Base-by-base conservation (phyloP, 2,888 invertebrate species). In the Drosophila glabriapex region DNA sequence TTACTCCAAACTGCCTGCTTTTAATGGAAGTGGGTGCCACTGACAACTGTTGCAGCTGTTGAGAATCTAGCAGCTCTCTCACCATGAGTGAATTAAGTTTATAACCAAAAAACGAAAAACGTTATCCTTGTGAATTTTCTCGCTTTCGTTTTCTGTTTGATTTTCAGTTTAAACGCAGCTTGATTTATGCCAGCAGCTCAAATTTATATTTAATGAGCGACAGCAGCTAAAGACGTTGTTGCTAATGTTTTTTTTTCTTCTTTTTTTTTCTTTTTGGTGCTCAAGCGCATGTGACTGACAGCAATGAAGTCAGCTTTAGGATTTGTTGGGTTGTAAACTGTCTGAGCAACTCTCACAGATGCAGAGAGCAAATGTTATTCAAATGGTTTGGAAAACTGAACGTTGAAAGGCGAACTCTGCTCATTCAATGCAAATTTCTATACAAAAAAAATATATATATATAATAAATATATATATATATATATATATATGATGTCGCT, bases 181-280 rank as follows among this genome's bases (percentile, higher is more conserved):
- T 81, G 74, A 83, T 83, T 87, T 82, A 77, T 80, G 86, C 79
- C 79, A 74, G 62, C 68, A 66, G 60, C 76, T 73, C 56, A 82
- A 86, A 87, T 85, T 75, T 78, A 74, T 68, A 76, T 81, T 80
- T 81, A 85, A 87, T 87, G 78, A 83, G 85, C 72, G 64, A 49
- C 75, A 56, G 64, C 68, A 50, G 62, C 31, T 43, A 22, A 41
- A 35, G 54, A 59, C 19, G 29, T n/a, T 52, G 64, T 25, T 49
- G 78, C 79, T 52, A 67, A 76, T 78, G 81, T 67, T 9, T 46
- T 25, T 25, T 43, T 22, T 7, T n/a, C 2, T n/a, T 5, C 4
- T 10, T 39, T 19, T 39, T 43, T 4, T 14, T 22, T 22, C 0
- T 7, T 22, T 22, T 16, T 25, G 16, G 46, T 22, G 22, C 22